Evolutionary conservation across 2,113 vertebrate species (phyloP), one percentile per base, ranked within the genome.

Genomic region (Xiphophorus hellerii): DNA sequence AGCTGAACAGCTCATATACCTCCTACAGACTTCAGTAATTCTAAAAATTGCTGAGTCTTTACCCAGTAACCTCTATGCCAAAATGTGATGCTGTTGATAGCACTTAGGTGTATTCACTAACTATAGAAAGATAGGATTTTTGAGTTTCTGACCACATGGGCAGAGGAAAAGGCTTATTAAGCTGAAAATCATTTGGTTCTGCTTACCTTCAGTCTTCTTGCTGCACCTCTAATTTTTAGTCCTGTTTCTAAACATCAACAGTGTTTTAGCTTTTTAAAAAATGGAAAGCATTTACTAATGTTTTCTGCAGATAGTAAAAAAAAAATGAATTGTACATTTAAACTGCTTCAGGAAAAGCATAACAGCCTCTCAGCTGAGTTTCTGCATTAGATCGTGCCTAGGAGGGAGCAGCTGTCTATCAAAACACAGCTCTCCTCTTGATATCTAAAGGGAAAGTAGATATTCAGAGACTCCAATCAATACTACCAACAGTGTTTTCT

Each of bases 361-460:
- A 31, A 39, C 65, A 70, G 44, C 65, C 27, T 48, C 39, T 9
- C 51, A 37, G 31, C 31, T 62, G 65, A 73, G n/a, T 31, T 31
- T 54, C 79, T 71, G 17, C 66, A 70, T 68, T 77, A 15, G 39
- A 71, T n/a, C 37, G 69, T 29, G 14, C 80, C 27, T 29, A 17
- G 5, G 58, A 62, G 28, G 75, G 62, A 61, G 20, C 35, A 60
- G 37, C 71, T 44, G 30, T 74, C 81, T 54, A 62, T 77, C 79
- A 66, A 37, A 14, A 28, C 29, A 31, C 27, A 14, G 44, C 67
- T 42, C 44, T 61, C 5, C 17, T 48, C 29, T 37, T 71, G 74
- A 76, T 30, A 2, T 20, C 17, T 20, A 25, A n/a, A 82, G 80
- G 64, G 83, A 86, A 88, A 86, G 80, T 85, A 83, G 74, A 71